phyloP scores from a whole-genome alignment of 2,888 invertebrate species.

The Zonitis immaculata region DNA sequence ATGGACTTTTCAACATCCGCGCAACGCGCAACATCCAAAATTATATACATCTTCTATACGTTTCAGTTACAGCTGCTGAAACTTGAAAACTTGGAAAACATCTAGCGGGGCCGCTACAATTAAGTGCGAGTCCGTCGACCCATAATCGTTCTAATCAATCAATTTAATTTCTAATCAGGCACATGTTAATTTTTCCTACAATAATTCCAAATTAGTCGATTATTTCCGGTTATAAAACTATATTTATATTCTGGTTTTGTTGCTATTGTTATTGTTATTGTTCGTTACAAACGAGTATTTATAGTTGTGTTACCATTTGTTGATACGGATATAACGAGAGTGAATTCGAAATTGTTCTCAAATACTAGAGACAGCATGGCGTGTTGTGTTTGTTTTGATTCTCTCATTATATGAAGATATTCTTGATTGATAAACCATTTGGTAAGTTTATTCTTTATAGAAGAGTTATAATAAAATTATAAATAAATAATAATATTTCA shows the following conservation, averaged over 20 bases:
- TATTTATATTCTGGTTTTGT: neutral
- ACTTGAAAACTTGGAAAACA: too few relatives aligned
- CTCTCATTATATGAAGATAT: neutral
- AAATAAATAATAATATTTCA: too few relatives aligned
- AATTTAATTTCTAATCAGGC: slow-evolving; percentile 20
- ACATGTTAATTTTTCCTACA: slow-evolving; percentile 1
- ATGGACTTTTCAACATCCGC: too few relatives aligned
- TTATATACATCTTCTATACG: too few relatives aligned
- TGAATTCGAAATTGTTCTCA: neutral
- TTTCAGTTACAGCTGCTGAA: neutral
- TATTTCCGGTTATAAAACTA: neutral
- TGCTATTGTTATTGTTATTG: neutral
- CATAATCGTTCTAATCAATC: slow-evolving; percentile 20
- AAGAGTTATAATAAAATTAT: too few relatives aligned
- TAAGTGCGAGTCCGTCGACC: slow-evolving; percentile 33
- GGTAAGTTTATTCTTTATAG: too few relatives aligned
- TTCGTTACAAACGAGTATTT: neutral
- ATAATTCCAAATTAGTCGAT: neutral
- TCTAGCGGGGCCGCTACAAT: too few relatives aligned
- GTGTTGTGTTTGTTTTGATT: neutral
- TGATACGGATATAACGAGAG: neutral
- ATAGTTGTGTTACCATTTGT: neutral
- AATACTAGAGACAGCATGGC: neutral
- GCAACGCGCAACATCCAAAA: slow-evolving; percentile 19
- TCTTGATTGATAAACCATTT: too few relatives aligned